Base-by-base conservation (phyloP, 2,113 vertebrate species). In the Oplegnathus fasciatus region DNA sequence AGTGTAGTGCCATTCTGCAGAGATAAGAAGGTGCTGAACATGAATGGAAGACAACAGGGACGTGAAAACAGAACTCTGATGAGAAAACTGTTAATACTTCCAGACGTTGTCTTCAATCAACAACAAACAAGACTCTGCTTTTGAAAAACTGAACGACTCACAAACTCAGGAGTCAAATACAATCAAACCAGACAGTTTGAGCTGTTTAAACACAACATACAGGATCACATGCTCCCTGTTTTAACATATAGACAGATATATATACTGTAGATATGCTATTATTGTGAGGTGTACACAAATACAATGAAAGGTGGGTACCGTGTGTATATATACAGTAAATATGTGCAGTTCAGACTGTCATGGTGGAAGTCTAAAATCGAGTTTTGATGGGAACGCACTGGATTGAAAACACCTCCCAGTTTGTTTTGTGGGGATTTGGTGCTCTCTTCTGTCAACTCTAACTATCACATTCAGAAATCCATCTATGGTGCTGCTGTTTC, bases 401-500 rank as follows among this genome's bases (percentile, higher is more conserved):
- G 65, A 78, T 44, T 72, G 42, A 61, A 66, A 86, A 44, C 60
- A 60, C 3, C n/a, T 82, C 58, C 66, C 60, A 60, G 74, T 40
- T 64, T 44, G 64, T 69, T 48, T 55, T 42, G 42, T 58, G 55
- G 52, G 30, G 66, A 84, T 65, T 37, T 75, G 86, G 76, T 71
- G 82, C 78, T 57, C 54, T 80, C 76, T 66, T 62, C 54, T 54
- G 64, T 62, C 62, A 17, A 20, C 37, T 70, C 66, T 3, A 22
- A 78, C 61, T 24, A 70, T 37, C 69, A 57, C 28, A 76, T 26
- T 54, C 65, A 78, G 13, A 86, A 50, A 62, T 60, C 40, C 54
- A 66, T 80, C 68, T 44, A 48, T 2, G 74, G 70, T 87, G 89
- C 90, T 91, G 91, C 84, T 83, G 85, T 81, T 69, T 86, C 84